Evolutionary conservation across 2,888 invertebrate genomes (phyloP).

Genomic region (Macrophya alboannulata): DNA sequence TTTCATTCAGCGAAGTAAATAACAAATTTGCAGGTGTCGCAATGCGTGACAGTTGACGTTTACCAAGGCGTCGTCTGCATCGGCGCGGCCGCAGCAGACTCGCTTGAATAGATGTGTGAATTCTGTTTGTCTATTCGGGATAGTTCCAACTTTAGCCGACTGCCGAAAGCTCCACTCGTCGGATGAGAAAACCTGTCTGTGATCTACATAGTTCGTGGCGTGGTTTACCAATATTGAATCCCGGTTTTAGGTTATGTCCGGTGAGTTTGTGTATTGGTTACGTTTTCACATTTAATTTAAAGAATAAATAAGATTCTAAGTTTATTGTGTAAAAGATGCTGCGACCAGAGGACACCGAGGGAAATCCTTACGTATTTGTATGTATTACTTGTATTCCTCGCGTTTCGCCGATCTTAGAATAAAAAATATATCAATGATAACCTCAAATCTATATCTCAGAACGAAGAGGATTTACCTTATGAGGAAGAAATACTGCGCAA

Average conservation of each 20-base stretch:
- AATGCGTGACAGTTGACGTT: slow-evolving; percentile 27
- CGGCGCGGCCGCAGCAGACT: neutral
- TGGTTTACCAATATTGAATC: neutral
- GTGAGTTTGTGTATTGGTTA: neutral
- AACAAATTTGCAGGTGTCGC: neutral
- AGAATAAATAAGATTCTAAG: neutral
- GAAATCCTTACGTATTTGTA: slow-evolving; percentile 70
- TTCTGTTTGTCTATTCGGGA: neutral
- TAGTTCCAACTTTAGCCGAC: no score
- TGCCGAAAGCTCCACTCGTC: neutral
- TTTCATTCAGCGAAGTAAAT: slow-evolving; percentile 7
- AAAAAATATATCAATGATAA: no score
- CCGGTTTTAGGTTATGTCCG: neutral
- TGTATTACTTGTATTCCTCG: slow-evolving; percentile 60
- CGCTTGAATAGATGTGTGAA: neutral
- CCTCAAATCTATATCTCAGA: slow-evolving; percentile 80
- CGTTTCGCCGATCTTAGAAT: neutral
- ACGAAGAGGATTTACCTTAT: slow-evolving; percentile 97
- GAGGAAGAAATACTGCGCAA: slow-evolving; percentile 99
- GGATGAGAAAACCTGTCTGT: neutral
- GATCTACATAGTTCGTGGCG: neutral
- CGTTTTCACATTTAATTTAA: neutral
- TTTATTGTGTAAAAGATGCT: slow-evolving; percentile 61
- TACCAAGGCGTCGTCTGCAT: neutral
- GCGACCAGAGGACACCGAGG: slow-evolving; percentile 68